phyloP scores from a whole-genome alignment of 1,140 invertebrate genomes.

The Bombus huntii region DNA sequence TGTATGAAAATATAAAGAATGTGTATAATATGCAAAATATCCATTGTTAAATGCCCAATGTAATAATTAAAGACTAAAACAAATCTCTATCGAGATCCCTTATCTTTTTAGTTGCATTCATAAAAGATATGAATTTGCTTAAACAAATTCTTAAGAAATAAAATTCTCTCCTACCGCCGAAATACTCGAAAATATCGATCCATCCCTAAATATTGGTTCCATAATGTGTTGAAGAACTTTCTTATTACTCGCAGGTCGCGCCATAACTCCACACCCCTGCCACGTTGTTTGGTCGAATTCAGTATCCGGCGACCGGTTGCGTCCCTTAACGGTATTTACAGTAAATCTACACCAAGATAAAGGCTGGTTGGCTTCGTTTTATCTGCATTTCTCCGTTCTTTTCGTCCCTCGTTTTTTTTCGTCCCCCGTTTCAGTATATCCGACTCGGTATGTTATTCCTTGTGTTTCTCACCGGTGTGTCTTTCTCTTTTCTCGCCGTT shows the following conservation, averaged over 20 bases:
- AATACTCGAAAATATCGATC: neutral
- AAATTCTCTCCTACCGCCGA: too few species aligned
- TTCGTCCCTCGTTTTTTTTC: neutral
- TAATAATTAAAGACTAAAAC: too few species aligned
- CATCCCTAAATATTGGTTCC: neutral
- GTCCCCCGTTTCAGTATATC: neutral
- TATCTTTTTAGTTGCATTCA: too few species aligned
- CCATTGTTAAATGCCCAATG: too few species aligned
- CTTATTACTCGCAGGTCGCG: neutral
- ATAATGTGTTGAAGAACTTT: neutral
- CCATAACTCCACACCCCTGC: neutral
- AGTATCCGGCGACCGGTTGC: neutral
- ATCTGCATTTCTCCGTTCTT: slow-evolving; percentile 26
- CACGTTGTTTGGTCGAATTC: slow-evolving; percentile 10
- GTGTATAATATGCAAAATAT: too few species aligned
- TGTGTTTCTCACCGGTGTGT: neutral
- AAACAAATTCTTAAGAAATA: too few species aligned
- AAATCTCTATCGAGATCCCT: too few species aligned
- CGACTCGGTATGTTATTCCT: neutral
- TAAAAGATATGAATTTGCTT: too few species aligned
- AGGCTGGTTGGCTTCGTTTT: slow-evolving; percentile 23
- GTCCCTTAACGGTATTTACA: slow-evolving; percentile 42
- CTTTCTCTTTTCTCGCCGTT: neutral
- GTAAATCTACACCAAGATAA: slow-evolving; percentile 53
- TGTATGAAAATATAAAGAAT: too few species aligned